Conservation (phyloP, 2,113 vertebrate species). For the Callospermophilus lateralis region DNA sequence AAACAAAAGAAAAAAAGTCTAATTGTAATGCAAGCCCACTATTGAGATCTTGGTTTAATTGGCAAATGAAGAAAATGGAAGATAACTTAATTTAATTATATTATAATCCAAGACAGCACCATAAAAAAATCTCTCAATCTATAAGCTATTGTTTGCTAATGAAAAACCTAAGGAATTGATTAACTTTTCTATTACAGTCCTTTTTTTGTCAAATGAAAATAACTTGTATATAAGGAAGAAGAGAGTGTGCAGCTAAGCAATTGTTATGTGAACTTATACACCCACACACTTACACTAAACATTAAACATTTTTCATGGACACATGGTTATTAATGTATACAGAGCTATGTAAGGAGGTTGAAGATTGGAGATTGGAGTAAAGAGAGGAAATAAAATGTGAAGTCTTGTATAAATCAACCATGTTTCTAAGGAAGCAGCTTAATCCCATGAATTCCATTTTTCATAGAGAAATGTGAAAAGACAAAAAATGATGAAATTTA, state of each 20-base stretch:
- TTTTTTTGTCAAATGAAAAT: conserved; percentile 27
- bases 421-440: background rate
- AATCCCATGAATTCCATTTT: background rate
- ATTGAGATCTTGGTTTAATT: conserved; percentile 43
- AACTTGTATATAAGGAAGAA: background rate
- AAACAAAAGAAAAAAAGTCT: conserved; percentile 22
- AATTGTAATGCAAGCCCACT: conserved; percentile 17
- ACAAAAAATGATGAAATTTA: background rate
- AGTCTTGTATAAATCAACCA: background rate
- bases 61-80: background rate
- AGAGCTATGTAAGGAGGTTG: background rate
- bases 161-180: background rate
- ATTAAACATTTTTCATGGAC: background rate
- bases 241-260: background rate
- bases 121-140: conserved; percentile 40
- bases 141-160: conserved; percentile 41
- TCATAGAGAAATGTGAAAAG: background rate
- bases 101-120: background rate
- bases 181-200: background rate
- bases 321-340: background rate
- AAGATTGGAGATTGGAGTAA: background rate
- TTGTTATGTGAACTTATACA: background rate
- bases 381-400: background rate
- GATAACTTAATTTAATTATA: conserved; percentile 48
- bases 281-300: background rate